Base-by-base conservation (phyloP, 2,797 vertebrate genomes). In the Xerus rutilus region DNA sequence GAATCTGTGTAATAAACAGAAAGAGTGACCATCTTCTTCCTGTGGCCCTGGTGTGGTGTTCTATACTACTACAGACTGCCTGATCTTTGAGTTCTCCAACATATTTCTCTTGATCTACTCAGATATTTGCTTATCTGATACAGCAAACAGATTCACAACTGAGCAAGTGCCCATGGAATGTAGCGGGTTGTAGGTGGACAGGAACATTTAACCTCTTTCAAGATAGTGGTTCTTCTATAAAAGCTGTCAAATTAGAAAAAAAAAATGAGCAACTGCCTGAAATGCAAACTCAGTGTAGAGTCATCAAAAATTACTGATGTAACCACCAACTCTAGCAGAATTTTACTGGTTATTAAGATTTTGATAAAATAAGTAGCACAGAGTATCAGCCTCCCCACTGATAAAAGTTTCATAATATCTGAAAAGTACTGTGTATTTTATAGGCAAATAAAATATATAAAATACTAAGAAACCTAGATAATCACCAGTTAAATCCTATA, bases 241-340 rank as follows among this genome's bases (percentile, higher is more conserved):
- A 97, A 88, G 52, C 43, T 49, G 0, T 52, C 95, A 94, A 54
- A 74, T 32, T 95, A 76, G 49, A 47, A 47, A 47, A 47, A 21
- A 18, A 23, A 91, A 59, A 32, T 0, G 45, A 96, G 95, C 86
- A 86, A 47, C 12, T 73, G 67, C 65, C n/a, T 67, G 35, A 73
- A 89, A 95, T 96, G 94, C 94, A 96, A 96, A 96, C 82, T 89
- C 47, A 84, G 76, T 65, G 47, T 74, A 97, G 69, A 73, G 17
- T 74, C 1, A 32, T 23, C 43, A 77, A 94, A 97, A 97, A 94
- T 72, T 85, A 93, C 79, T 96, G 94, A 97, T 91, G 15, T 17
- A 96, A 97, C 90, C 69, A 94, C 91, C 32, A 79, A 83, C 30
- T 97, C 89, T 82, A 97, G 94, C 96, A 98, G 90, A 95, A 84